Percentiles rank a stretch among this genome's conserved stretches.
Conservation (phyloP, 2,113 vertebrate species). For the Elgaria multicarinata region DNA sequence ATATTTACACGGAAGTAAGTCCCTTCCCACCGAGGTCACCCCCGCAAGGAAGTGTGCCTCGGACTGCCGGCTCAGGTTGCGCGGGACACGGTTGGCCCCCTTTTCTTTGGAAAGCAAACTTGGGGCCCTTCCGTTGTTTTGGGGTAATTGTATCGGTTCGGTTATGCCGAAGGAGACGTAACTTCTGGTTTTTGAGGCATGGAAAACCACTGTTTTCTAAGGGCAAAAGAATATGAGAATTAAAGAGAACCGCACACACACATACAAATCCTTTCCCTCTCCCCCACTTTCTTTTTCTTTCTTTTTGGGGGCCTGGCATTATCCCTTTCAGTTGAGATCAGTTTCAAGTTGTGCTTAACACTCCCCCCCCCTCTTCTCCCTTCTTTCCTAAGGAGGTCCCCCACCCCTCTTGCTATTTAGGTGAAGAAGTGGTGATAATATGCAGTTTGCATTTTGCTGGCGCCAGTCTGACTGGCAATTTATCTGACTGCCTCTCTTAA, state of each 20-base stretch:
- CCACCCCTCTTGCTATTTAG: conserved; percentile 86
- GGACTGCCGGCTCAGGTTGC: neutral
- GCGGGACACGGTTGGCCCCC: conserved; percentile 59
- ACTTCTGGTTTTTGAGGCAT: conserved; percentile 28
- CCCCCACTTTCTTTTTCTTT: conserved; percentile 79
- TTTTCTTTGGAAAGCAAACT: conserved; percentile 60
- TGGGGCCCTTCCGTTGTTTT: conserved; percentile 57
- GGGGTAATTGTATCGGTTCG: conserved; percentile 67
- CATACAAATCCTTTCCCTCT: conserved; percentile 41
- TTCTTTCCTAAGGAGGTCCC: conserved; percentile 82
- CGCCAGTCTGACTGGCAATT: conserved; percentile 94
- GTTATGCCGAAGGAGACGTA: conserved; percentile 44
- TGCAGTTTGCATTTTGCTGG: conserved; percentile 95
- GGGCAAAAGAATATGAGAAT: conserved; percentile 66
- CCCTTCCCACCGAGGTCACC: neutral
- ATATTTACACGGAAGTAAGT: neutral
- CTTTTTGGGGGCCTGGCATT: conserved; percentile 79
- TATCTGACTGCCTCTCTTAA: conserved; percentile 93
- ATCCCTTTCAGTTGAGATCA: conserved; percentile 89
- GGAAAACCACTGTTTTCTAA: conserved; percentile 66
- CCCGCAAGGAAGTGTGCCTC: neutral
- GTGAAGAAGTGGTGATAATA: conserved; percentile 96
- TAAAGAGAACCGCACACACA: conserved; percentile 64
- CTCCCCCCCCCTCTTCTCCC: conserved; percentile 63
- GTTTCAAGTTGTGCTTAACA: conserved; percentile 89